Percentiles rank a stretch among this genome's conserved stretches.
Evolutionary conservation across 1,140 invertebrate genomes (phyloP).

Genomic region (Heliconius hewitsoni): DNA sequence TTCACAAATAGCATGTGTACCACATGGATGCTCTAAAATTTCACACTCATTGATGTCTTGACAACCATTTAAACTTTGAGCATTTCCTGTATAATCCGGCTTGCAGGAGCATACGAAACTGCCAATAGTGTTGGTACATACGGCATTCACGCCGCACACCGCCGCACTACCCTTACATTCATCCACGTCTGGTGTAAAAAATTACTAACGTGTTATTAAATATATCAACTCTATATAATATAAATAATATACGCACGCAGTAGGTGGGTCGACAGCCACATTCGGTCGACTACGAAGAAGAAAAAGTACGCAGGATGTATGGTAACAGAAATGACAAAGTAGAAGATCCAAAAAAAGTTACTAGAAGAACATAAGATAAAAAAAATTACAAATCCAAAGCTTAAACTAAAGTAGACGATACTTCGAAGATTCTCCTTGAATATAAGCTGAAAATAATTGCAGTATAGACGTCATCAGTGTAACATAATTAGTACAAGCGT

Average conservation of each 20-base stretch:
- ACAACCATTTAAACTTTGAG: conserved; percentile 86
- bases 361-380: neutral
- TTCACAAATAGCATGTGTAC: conserved; percentile 92
- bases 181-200: conserved; percentile 89
- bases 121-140: conserved; percentile 93
- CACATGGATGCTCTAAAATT: conserved; percentile 90
- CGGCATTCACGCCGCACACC: conserved; percentile 91
- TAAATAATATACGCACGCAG: conserved; percentile 58
- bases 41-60: conserved; percentile 96
- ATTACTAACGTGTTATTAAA: conserved; percentile 71
- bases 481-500: conserved; percentile 72
- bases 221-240: conserved; percentile 29
- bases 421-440: conserved; percentile 13
- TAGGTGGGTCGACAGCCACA: conserved; percentile 66
- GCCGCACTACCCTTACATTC: conserved; percentile 89
- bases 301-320: conserved; percentile 58
- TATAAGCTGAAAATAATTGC: conserved; percentile 54
- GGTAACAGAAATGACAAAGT: conserved; percentile 46
- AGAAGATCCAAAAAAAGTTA: conserved; percentile 25
- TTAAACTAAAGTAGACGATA: neutral
- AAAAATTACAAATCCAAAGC: neutral
- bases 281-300: conserved; percentile 60
- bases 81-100: conserved; percentile 92
- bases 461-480: conserved; percentile 32
- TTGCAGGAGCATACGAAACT: conserved; percentile 92